Evolutionary conservation across 2,888 invertebrate genomes (phyloP).

Genomic region (Artemia sp.): DNA sequence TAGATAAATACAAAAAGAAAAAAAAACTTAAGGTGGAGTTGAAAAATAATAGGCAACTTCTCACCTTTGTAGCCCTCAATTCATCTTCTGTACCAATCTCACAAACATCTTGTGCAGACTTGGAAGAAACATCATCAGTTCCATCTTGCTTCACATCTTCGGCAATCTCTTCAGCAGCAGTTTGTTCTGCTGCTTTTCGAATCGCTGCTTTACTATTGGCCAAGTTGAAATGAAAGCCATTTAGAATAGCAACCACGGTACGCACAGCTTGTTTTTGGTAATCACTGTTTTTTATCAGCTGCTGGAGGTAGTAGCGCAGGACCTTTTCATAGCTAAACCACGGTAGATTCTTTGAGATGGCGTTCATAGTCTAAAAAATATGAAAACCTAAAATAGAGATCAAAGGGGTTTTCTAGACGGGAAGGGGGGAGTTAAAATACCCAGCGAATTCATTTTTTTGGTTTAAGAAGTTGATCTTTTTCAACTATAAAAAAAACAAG

Average conservation of each 20-base stretch:
- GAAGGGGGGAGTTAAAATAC: too few species aligned
- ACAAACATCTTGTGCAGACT: too few species aligned
- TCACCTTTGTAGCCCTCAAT: too few species aligned
- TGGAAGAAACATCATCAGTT: too few species aligned
- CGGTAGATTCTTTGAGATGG: slow-evolving; percentile 55
- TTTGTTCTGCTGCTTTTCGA: slow-evolving; percentile 9
- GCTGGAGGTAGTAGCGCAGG: slow-evolving; percentile 58
- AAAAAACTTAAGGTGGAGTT: too few species aligned
- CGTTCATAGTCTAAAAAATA: slow-evolving; percentile 42
- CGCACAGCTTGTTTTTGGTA: slow-evolving; percentile 68
- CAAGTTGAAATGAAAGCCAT: slow-evolving; percentile 81
- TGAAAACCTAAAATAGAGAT: background rate
- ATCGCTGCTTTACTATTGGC: slow-evolving; percentile 20
- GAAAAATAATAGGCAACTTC: too few species aligned
- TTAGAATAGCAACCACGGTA: slow-evolving; percentile 56
- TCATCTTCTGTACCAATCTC: too few species aligned
- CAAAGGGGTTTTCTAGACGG: background rate
- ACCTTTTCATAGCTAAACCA: slow-evolving; percentile 78
- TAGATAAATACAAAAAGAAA: too few species aligned
- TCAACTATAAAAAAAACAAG: too few species aligned
- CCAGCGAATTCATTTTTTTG: too few species aligned
- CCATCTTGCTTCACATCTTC: background rate
- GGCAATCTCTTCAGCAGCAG: background rate
- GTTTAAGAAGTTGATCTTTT: too few species aligned
- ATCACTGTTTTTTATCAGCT: slow-evolving; percentile 48